These are phyloP conservation scores for Globodera rostochiensis DNA, from an alignment of 1,140 invertebrate species.

Conservation along the genomic window DNA sequence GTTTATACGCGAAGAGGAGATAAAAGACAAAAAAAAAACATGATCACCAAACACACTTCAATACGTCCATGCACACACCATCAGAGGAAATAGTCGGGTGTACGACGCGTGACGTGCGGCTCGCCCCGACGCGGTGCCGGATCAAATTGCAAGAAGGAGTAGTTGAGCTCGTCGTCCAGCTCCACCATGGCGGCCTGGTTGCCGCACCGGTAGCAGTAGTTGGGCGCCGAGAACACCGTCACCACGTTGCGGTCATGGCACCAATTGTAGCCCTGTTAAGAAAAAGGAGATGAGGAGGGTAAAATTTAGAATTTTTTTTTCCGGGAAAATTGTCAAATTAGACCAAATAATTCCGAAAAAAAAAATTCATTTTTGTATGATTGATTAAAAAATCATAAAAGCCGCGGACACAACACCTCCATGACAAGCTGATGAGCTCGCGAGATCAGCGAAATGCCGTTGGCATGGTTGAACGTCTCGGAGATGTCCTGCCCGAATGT, in stretches of 20 bases:
- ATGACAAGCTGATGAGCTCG: conserved; percentile 99
- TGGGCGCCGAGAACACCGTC: conserved; percentile 98
- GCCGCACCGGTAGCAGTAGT: conserved; percentile 99
- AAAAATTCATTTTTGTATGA: no score
- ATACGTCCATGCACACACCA: neutral
- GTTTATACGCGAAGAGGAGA: no score
- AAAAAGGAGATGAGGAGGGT: no score
- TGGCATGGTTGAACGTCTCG: conserved; percentile 99
- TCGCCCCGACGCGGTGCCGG: conserved; percentile 97
- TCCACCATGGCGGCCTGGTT: conserved; percentile 99
- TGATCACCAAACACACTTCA: neutral
- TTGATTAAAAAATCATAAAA: no score
- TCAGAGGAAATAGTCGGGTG: conserved; percentile 98
- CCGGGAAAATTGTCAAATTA: no score
- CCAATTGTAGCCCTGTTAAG: conserved; percentile 90
- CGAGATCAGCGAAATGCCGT: conserved; percentile 94
- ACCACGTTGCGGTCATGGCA: conserved; percentile 99
- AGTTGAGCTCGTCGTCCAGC: conserved; percentile 99
- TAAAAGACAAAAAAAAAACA: neutral
- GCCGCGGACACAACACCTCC: conserved; percentile 74
- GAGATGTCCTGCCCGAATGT: conserved; percentile 99
- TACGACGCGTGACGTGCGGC: conserved; percentile 97
- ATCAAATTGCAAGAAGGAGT: conserved; percentile 99
- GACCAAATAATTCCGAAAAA: no score
- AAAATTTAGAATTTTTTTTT: no score